Percentiles rank a stretch among this genome's conserved stretches.
Conservation (phyloP, 2,888 invertebrate species). For the Aphidoletes aphidimyza region DNA sequence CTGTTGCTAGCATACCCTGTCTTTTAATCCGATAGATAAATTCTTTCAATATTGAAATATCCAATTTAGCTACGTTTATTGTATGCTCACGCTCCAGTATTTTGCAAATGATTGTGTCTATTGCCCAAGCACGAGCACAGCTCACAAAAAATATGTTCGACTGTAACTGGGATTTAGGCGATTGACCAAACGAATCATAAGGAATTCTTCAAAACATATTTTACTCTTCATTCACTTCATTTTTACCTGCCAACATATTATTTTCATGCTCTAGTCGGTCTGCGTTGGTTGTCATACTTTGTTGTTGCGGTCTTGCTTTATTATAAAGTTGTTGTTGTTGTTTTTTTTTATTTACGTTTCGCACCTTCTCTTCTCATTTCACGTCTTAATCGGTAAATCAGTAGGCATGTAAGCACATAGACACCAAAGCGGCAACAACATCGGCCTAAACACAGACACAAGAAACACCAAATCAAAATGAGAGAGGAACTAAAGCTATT, state of each 20-base stretch:
- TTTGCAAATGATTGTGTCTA: too few relatives aligned
- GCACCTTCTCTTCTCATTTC: constrained; percentile 14
- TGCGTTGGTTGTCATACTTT: background rate
- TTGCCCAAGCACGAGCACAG: too few relatives aligned
- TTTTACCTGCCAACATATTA: constrained; percentile 17
- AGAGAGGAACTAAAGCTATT: constrained; percentile 24
- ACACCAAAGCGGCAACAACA: background rate
- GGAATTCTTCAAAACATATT: constrained; percentile 16
- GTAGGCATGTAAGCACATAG: background rate
- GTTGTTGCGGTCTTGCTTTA: background rate
- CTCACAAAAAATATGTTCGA: background rate
- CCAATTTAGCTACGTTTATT: background rate
- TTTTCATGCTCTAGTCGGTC: background rate
- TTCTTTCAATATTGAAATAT: background rate
- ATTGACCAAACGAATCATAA: background rate
- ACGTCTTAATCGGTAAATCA: background rate
- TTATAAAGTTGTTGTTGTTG: too few relatives aligned
- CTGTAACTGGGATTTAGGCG: background rate
- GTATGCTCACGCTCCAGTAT: background rate
- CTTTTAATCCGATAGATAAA: background rate
- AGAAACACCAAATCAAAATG: constrained; percentile 1
- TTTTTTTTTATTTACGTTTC: background rate
- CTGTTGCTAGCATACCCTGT: background rate
- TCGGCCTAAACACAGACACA: background rate
- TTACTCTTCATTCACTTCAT: constrained; percentile 4